phyloP scores from a whole-genome alignment of 2,888 invertebrate genomes.

The Antheraea assamensis region DNA sequence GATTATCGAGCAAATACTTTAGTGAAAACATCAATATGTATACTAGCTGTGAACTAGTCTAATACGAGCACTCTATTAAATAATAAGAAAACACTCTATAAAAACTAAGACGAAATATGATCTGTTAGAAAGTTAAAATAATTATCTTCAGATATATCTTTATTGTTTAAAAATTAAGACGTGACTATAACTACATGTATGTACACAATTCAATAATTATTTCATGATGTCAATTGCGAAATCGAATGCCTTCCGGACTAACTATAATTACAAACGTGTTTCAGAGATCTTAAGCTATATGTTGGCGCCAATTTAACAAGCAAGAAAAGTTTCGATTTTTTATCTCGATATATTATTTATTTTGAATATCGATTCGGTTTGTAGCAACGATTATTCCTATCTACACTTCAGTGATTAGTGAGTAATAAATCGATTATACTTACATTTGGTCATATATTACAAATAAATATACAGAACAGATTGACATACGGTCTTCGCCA shows the following conservation, averaged over 20 bases:
- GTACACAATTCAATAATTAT: conserved; percentile 24
- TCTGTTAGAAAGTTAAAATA: background rate
- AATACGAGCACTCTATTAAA: too few species aligned
- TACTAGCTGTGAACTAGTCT: too few species aligned
- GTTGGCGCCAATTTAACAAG: conserved; percentile 13
- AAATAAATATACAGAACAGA: too few species aligned
- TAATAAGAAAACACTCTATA: too few species aligned
- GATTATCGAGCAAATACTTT: too few species aligned
- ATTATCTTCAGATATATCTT: background rate
- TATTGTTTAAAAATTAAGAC: background rate
- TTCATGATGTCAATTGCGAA: conserved; percentile 51
- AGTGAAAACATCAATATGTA: too few species aligned
- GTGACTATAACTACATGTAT: background rate
- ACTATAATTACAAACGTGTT: conserved; percentile 43
- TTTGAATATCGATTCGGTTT: background rate
- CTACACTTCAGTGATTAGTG: too few species aligned
- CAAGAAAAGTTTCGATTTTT: background rate
- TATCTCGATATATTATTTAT: background rate
- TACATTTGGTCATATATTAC: too few species aligned
- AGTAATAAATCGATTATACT: too few species aligned
- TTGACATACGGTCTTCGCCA: too few species aligned
- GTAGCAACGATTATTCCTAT: background rate
- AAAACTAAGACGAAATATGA: background rate
- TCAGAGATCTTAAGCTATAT: conserved; percentile 30
- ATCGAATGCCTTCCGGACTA: conserved; percentile 50